Evolutionary conservation across 1,140 invertebrate genomes (phyloP), one percentile per base, ranked within the genome.

Genomic region (Lepidotrigona ventralis): DNA sequence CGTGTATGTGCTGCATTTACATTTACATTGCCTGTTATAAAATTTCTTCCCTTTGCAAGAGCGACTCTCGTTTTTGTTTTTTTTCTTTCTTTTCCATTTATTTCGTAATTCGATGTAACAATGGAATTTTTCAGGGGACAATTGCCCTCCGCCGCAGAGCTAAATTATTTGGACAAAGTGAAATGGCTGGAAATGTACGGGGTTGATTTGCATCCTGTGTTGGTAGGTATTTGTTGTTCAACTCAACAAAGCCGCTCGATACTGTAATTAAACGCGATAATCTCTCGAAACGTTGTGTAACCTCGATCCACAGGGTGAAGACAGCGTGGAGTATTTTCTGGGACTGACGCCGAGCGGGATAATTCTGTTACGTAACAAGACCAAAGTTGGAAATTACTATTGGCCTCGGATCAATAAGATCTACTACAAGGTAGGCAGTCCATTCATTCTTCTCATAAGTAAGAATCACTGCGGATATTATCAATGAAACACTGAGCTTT

Each of bases 301-400:
- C 90, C 86, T 92, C 89, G 90, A 90, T 90, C 93, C 94, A 83
- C 94, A 99, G 98, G 98, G 99, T 74, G 98, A 99, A 95, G 99
- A 99, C 95, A 98, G 98, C 86, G 98, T 98, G 75, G 98, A 99
- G 91, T 99, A 99, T 94, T 98, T 97, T 94, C 95, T 99, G 89
- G 99, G 99, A 54, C 94, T 99, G 86, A 99, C 99, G 72, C 99
- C 99, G 77, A 99, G 98, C 92, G 99, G 99, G 78, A 98, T 99
- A 91, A 97, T 99, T 89, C 97, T 99, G 68, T 96, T 99, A 91
- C 96, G 99, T 88, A 99, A 98, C 92, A 97, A 98, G 94, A 98
- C 96, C 93, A 99, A 99, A 95, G 99, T 99, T 88, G 99, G 99
- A 86, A 98, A 99, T 94, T 99, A 99, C 95, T 99, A 99, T 94